phyloP scores from a whole-genome alignment of 1,140 invertebrate genomes.

The Thalassaphorura encarpata region DNA sequence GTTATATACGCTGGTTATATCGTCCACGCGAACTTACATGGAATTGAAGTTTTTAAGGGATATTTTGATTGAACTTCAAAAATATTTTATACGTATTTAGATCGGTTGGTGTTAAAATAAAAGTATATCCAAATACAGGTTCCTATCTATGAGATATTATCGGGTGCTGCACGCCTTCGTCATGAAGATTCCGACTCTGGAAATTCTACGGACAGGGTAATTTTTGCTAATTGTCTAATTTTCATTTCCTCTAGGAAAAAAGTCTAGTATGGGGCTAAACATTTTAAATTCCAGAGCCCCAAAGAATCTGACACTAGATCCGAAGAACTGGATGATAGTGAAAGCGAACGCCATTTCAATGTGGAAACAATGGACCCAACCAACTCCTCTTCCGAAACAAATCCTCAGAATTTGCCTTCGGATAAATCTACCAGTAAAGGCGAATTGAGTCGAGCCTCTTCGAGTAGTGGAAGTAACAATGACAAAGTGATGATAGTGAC shows the following conservation, averaged over 20 bases:
- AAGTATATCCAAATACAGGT: constrained; percentile 10
- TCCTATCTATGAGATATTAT: constrained; percentile 28
- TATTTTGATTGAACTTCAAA: too few relatives aligned
- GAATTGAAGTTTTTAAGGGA: too few relatives aligned
- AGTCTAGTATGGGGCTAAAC: too few relatives aligned
- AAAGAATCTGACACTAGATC: constrained; percentile 22
- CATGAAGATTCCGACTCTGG: constrained; percentile 30
- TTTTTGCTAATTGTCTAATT: background rate
- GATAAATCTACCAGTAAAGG: constrained; percentile 1
- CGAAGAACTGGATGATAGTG: constrained; percentile 11
- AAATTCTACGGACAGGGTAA: constrained; percentile 30
- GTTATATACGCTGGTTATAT: background rate
- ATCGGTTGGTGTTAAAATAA: too few relatives aligned
- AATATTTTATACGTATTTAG: too few relatives aligned
- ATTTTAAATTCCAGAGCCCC: constrained; percentile 16
- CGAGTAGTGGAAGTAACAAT: constrained; percentile 1
- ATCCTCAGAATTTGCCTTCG: too few relatives aligned
- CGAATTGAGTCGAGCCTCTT: background rate
- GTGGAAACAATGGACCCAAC: background rate
- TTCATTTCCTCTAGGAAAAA: background rate
- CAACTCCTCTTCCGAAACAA: too few relatives aligned
- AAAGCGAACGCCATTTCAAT: background rate
- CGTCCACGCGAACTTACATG: background rate
- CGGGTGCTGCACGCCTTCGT: constrained; percentile 7
- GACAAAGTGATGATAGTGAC: constrained; percentile 31